Percentiles rank a stretch among this genome's conserved stretches.
phyloP scores from a whole-genome alignment of 1,140 invertebrate genomes.

The Lepeophtheirus salmonis region DNA sequence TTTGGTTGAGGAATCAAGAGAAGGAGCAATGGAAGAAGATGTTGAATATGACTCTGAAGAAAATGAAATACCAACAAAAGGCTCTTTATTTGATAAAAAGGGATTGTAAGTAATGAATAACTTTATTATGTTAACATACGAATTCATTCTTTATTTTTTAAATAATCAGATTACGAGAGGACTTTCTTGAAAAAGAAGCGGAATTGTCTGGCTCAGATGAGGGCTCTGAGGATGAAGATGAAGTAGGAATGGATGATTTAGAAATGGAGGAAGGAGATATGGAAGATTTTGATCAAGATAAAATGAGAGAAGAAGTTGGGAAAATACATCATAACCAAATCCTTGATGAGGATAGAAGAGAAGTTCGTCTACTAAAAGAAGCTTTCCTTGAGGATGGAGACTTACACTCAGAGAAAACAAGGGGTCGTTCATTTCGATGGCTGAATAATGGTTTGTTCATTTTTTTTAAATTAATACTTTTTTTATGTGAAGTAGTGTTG shows the following conservation, averaged over 20 bases:
- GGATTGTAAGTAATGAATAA: conserved; percentile 33
- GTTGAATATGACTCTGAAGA: conserved; percentile 53
- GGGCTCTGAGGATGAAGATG: conserved; percentile 37
- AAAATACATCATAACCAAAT: conserved; percentile 37
- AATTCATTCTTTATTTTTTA: conserved; percentile 9
- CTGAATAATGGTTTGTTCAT: conserved; percentile 51
- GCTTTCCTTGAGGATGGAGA: conserved; percentile 68
- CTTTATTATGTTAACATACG: too few species aligned
- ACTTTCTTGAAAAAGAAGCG: conserved; percentile 65
- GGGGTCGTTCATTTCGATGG: conserved; percentile 60
- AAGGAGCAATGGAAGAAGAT: conserved; percentile 28
- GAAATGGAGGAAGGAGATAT: conserved; percentile 26
- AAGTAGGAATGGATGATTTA: conserved; percentile 19
- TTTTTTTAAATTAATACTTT: too few species aligned
- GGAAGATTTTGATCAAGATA: conserved; percentile 40
- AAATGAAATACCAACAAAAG: conserved; percentile 40
- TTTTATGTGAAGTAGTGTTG: too few species aligned
- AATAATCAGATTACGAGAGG: conserved; percentile 26
- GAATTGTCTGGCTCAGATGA: conserved; percentile 64
- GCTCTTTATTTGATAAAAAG: conserved; percentile 22
- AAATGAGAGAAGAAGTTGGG: conserved; percentile 42
- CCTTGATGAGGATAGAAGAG: conserved; percentile 38
- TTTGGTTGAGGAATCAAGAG: conserved; percentile 18
- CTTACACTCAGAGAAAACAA: conserved; percentile 43
- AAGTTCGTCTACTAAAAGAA: conserved; percentile 55